phyloP scores from a whole-genome alignment of 2,888 invertebrate species.

The Phania funesta region DNA sequence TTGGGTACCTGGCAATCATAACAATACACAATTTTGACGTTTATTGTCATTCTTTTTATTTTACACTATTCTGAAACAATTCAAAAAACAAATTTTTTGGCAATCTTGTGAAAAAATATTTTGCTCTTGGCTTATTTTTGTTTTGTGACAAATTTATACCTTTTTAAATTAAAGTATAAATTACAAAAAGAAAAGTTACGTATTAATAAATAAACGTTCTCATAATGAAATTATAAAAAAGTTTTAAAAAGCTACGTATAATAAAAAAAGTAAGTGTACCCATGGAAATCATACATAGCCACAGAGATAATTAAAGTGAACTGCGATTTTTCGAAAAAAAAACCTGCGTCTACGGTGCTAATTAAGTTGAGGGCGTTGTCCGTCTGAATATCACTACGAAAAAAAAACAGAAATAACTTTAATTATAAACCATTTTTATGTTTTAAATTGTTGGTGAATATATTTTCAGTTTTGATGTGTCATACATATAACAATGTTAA shows the following conservation, averaged over 20 bases:
- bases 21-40: constrained; percentile 20
- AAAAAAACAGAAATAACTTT: neutral
- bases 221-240: neutral
- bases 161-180: constrained; percentile 14
- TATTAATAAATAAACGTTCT: neutral
- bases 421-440: neutral
- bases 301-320: neutral
- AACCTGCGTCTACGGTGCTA: neutral
- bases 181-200: neutral
- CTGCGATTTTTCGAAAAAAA: neutral
- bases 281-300: neutral
- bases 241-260: neutral
- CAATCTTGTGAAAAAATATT: constrained; percentile 7
- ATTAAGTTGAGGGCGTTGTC: constrained; percentile 42
- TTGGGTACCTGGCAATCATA: no score
- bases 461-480: neutral
- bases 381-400: neutral
- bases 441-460: neutral
- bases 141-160: neutral
- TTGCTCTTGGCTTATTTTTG: constrained; percentile 3
- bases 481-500: neutral
- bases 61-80: neutral
- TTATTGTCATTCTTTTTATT: neutral
- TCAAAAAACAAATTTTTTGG: neutral
- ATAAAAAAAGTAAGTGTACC: constrained; percentile 15